Percentiles rank a stretch among this genome's conserved stretches.
These are phyloP conservation scores for Drosophila pectinifera DNA, from an alignment of 1,140 invertebrate genomes.

Conservation along the genomic window DNA sequence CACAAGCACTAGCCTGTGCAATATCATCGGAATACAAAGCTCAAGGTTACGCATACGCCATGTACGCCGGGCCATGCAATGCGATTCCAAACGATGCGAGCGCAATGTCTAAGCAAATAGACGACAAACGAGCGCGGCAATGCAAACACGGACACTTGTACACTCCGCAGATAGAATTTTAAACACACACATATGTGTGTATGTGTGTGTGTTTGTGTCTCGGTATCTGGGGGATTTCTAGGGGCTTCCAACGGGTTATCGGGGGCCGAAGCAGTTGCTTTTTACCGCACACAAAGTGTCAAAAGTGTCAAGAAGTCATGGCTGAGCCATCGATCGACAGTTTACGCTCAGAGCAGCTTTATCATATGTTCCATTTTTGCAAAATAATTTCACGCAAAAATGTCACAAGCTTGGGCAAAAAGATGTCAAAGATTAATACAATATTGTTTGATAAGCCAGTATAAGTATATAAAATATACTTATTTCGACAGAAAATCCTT, in stretches of 20 bases:
- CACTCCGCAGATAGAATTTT: conserved; percentile 62
- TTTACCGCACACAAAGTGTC: conserved; percentile 49
- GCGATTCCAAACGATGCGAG: conserved; percentile 49
- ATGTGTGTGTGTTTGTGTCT: conserved; percentile 5
- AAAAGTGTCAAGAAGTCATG: conserved; percentile 53
- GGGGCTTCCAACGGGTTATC: conserved; percentile 16
- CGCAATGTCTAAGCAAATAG: conserved; percentile 79
- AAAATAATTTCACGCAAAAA: background rate
- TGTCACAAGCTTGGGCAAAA: background rate
- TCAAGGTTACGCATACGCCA: conserved; percentile 82
- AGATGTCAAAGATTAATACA: background rate
- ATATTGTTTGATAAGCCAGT: no score
- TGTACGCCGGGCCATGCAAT: conserved; percentile 58
- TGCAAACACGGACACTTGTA: conserved; percentile 77
- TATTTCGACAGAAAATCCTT: no score
- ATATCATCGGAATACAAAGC: conserved; percentile 59
- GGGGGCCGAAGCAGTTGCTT: conserved; percentile 18
- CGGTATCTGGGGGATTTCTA: conserved; percentile 9
- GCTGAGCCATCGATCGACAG: conserved; percentile 43
- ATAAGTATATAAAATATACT: no score
- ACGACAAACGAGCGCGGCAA: conserved; percentile 67
- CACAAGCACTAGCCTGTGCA: conserved; percentile 45
- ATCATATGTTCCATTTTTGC: background rate
- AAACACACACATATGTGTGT: conserved; percentile 30
- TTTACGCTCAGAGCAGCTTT: background rate